Percentiles rank a stretch among this genome's conserved stretches.
Conservation (phyloP, 2,888 invertebrate species). For the Cecidostiba fungosa region DNA sequence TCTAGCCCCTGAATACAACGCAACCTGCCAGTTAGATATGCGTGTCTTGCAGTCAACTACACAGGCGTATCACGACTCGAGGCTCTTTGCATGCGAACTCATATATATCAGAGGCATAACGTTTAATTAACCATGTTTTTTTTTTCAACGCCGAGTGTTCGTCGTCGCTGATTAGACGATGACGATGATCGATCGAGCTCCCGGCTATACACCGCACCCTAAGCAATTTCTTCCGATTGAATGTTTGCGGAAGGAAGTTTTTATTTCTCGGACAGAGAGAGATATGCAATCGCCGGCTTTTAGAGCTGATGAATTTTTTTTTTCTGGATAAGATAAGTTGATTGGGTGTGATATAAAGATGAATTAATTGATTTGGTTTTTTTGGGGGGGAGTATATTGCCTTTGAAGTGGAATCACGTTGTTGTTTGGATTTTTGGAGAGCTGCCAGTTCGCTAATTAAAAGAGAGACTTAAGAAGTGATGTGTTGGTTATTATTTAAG, state of each 20-base stretch:
- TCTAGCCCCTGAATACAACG: constrained; percentile 4
- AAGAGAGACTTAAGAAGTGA: neutral
- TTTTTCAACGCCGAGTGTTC: neutral
- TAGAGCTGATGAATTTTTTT: neutral
- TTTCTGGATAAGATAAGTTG: neutral
- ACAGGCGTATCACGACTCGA: constrained; percentile 7
- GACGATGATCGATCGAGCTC: constrained; percentile 33
- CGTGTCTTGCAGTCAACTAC: neutral
- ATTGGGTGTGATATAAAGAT: neutral
- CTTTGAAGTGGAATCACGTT: neutral
- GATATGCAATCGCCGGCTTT: neutral
- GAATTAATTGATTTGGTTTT: neutral
- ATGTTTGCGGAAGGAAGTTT: constrained; percentile 25
- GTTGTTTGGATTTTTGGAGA: neutral
- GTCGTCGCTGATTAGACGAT: neutral
- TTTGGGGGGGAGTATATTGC: neutral
- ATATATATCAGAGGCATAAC: neutral
- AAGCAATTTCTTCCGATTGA: constrained; percentile 2
- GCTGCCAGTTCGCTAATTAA: neutral
- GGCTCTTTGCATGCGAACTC: neutral
- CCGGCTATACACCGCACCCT: neutral
- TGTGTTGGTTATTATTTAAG: neutral
- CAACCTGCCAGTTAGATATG: neutral
- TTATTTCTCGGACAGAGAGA: neutral
- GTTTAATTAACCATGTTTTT: constrained; percentile 20